phyloP scores from a whole-genome alignment of 2,113 vertebrate species.

The Prolemur simus region DNA sequence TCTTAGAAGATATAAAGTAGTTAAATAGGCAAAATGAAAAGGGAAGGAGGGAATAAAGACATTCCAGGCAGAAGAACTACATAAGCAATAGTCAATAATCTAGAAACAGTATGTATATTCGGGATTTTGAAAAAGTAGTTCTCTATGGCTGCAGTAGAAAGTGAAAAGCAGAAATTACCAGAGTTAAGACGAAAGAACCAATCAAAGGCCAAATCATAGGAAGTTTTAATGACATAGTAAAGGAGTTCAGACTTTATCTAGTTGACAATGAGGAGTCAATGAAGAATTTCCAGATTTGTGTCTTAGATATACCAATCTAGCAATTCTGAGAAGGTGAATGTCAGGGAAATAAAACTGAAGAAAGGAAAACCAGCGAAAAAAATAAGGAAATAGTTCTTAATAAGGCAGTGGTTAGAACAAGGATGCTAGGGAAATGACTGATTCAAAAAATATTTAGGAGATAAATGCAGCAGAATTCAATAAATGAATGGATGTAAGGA shows the following conservation, averaged over 20 bases:
- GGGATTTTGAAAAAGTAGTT: neutral
- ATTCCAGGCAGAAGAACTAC: neutral
- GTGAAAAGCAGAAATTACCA: neutral
- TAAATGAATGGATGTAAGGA: neutral
- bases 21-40: constrained; percentile 6
- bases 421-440: neutral
- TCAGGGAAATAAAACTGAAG: constrained; percentile 2
- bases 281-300: neutral
- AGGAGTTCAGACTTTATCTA: constrained; percentile 9
- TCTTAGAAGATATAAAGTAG: neutral
- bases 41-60: neutral
- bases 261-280: neutral
- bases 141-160: neutral
- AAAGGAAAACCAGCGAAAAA: neutral
- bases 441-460: neutral
- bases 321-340: neutral
- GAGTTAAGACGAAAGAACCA: constrained; percentile 20
- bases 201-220: neutral
- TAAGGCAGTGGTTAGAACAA: neutral
- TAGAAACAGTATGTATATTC: neutral
- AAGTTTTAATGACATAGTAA: neutral
- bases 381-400: neutral
- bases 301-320: neutral
- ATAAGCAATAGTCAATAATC: neutral
- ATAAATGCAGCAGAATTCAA: neutral